Base-by-base conservation (phyloP, 2,888 invertebrate species). In the Scaeva pyrastri region DNA sequence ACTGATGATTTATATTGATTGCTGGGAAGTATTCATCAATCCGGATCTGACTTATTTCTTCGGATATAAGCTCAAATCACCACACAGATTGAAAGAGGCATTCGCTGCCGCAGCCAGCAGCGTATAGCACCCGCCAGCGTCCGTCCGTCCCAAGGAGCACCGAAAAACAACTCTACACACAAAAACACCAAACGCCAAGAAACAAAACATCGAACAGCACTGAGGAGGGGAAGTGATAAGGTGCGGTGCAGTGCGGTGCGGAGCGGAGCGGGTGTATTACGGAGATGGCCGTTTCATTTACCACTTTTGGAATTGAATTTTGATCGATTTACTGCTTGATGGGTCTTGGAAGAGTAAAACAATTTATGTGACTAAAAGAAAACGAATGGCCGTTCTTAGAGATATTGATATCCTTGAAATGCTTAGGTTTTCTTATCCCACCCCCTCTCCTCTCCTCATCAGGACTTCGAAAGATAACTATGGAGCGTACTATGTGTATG, bases 241-340 rank as follows among this genome's bases (percentile, higher is more conserved):
- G n/a, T n/a, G n/a, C n/a, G n/a, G n/a, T n/a, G 31, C 31, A 7
- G 19, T 12, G 6, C 6, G n/a, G 5, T 45, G 7, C 7, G 60
- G 41, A 14, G 19, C 41, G 19, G 41, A 41, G 14, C 11, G 43
- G 41, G 48, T 62, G 43, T 16, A 14, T 3, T 2, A 68, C 14
- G 14, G 50, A 11, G 43, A 55, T 52, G 41, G 66, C 12, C 60
- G 19, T 64, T 66, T 74, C 70, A 68, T 48, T 66, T 75, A 81
- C 77, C 76, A 82, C 82, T 82, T 70, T 52, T 78, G 74, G 74
- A 78, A 86, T 86, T 86, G 86, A 86, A 82, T 82, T 86, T 86
- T 86, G 86, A 86, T 86, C 86, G 86, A 86, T 86, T 86, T 82
- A 77, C 73, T 71, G 43, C 70, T 71, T 70, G 70, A 78, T 77